Percentiles rank a stretch among this genome's conserved stretches.
phyloP scores from a whole-genome alignment of 2,888 invertebrate genomes.

The Spilarctia lutea region DNA sequence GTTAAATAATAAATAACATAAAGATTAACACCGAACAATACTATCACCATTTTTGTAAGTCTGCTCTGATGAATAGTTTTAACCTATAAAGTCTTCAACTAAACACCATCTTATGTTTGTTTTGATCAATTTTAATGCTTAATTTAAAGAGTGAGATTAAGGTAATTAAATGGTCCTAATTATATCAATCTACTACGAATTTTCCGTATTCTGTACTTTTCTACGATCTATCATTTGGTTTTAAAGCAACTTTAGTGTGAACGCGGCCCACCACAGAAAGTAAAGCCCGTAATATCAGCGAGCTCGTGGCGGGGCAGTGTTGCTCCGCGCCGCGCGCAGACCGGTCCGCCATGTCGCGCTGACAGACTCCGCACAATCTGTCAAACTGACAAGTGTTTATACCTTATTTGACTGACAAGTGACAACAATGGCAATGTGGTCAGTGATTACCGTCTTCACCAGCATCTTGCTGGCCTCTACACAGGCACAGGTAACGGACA shows the following conservation, averaged over 20 bases:
- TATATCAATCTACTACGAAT: background rate
- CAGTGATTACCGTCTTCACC: conserved; percentile 67
- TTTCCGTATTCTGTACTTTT: background rate
- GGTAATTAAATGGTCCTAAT: background rate
- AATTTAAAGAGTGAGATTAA: background rate
- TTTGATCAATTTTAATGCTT: background rate
- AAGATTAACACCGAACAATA: background rate
- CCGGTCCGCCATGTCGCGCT: conserved; percentile 77
- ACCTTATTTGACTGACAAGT: conserved; percentile 54
- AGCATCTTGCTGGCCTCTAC: conserved; percentile 67
- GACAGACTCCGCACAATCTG: conserved; percentile 58
- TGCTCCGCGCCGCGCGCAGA: conserved; percentile 73
- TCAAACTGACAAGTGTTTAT: conserved; percentile 62
- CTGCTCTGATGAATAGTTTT: background rate
- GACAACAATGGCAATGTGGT: conserved; percentile 67
- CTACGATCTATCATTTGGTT: background rate
- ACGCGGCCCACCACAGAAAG: conserved; percentile 77
- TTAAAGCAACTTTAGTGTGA: conserved; percentile 56
- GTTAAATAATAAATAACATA: background rate
- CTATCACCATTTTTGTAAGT: background rate
- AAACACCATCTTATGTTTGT: background rate
- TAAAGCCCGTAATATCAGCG: conserved; percentile 73
- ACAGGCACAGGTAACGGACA: conserved; percentile 70
- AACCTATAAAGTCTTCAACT: background rate
- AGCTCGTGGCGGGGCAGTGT: conserved; percentile 68